Evolutionary conservation across 2,888 invertebrate species (phyloP).

Genomic region (Acleris emargana): DNA sequence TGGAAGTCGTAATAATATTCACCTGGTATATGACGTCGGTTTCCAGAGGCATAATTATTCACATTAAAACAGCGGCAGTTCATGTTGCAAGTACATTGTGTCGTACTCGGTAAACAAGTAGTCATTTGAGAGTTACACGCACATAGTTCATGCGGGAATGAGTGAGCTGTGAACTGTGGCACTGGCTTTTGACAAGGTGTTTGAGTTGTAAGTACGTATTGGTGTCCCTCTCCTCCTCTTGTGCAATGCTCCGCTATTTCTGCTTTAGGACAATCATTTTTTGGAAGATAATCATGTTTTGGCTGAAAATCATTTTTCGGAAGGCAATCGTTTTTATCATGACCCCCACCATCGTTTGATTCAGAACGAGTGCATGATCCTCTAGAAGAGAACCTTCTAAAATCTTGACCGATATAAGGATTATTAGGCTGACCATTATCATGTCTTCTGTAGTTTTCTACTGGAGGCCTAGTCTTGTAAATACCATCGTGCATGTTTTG

Average conservation of each 20-base stretch:
- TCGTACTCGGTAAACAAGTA: constrained; percentile 39
- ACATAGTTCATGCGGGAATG: constrained; percentile 44
- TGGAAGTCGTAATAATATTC: constrained; percentile 54
- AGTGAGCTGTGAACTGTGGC: constrained; percentile 37
- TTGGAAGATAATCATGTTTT: constrained; percentile 10
- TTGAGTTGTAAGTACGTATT: constrained; percentile 17
- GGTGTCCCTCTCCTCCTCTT: constrained; percentile 41
- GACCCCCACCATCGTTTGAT: not conserved
- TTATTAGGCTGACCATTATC: constrained; percentile 45
- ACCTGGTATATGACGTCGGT: constrained; percentile 44
- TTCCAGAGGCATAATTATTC: constrained; percentile 43
- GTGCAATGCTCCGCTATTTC: constrained; percentile 46
- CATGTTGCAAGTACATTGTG: constrained; percentile 42
- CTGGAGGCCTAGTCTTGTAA: constrained; percentile 42
- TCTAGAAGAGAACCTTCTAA: not conserved
- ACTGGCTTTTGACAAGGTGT: constrained; percentile 39
- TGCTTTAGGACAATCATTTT: constrained; percentile 22
- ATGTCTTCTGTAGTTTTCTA: constrained; percentile 51
- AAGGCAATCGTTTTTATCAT: constrained; percentile 26
- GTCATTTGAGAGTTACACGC: constrained; percentile 49
- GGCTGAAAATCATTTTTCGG: constrained; percentile 14
- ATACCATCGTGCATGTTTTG: constrained; percentile 58
- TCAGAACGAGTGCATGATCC: constrained; percentile 55
- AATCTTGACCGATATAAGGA: constrained; percentile 14
- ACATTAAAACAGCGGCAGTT: constrained; percentile 45